Conservation (phyloP, 2,888 invertebrate genomes). For the Hartigia nigra region DNA sequence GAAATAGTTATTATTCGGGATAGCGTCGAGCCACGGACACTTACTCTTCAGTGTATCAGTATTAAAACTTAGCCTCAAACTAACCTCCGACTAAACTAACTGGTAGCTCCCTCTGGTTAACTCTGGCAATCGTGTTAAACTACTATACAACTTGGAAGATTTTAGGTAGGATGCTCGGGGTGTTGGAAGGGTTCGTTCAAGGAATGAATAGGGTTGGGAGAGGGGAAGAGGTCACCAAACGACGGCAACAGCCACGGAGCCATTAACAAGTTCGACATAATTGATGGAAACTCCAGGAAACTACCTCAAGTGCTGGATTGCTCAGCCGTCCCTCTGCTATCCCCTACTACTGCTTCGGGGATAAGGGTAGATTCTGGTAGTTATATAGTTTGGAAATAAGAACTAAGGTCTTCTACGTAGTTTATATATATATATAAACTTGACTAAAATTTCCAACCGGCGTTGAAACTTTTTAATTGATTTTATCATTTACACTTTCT, state of each 20-base stretch:
- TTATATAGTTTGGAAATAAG: neutral
- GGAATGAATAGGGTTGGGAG: slow-evolving; percentile 13
- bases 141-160: slow-evolving; percentile 31
- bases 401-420: slow-evolving; percentile 2
- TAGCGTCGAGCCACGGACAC: neutral
- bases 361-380: neutral
- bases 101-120: slow-evolving; percentile 39
- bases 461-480: slow-evolving; percentile 45
- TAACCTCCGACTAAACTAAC: slow-evolving; percentile 27
- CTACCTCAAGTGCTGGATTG: slow-evolving; percentile 37
- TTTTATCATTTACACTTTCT: slow-evolving; percentile 33
- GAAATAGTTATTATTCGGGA: neutral
- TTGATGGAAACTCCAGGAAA: slow-evolving; percentile 50
- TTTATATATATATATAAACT: slow-evolving; percentile 6
- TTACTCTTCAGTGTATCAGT: neutral
- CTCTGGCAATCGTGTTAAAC: slow-evolving; percentile 47
- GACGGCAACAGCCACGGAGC: slow-evolving; percentile 41
- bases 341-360: slow-evolving; percentile 28
- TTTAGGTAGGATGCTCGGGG: neutral
- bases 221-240: slow-evolving; percentile 17
- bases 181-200: slow-evolving; percentile 12
- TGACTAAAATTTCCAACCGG: slow-evolving; percentile 3
- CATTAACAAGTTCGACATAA: slow-evolving; percentile 57
- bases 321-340: neutral
- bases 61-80: neutral